A percentile compares a stretch with the other conserved stretches of the same genome.
Evolutionary conservation across 1,140 invertebrate genomes (phyloP).

Genomic region (Vanessa tameamea): DNA sequence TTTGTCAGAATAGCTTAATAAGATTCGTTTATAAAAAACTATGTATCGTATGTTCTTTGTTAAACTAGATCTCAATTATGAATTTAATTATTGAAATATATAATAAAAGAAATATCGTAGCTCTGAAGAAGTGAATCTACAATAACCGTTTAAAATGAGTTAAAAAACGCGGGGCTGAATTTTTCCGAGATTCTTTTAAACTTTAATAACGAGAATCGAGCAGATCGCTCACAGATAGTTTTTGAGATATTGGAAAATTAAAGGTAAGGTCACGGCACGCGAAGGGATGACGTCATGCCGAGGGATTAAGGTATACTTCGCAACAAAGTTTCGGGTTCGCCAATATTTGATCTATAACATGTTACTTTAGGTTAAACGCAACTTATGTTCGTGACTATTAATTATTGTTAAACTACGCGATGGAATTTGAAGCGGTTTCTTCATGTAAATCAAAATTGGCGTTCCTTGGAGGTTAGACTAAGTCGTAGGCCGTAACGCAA

Average conservation of each 20-base stretch:
- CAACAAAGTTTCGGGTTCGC: neutral
- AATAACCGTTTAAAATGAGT: constrained; percentile 1
- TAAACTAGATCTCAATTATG: neutral
- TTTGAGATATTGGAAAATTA: constrained; percentile 8
- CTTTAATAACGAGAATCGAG: constrained; percentile 6
- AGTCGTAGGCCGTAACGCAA: too few species aligned
- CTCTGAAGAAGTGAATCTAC: neutral
- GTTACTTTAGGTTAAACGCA: neutral
- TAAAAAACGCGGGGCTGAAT: neutral
- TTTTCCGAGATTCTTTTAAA: constrained; percentile 9
- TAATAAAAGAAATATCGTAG: neutral
- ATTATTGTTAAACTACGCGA: neutral
- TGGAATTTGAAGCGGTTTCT: too few species aligned
- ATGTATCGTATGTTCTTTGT: too few species aligned
- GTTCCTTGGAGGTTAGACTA: too few species aligned
- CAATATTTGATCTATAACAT: constrained; percentile 7
- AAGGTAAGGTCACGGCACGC: neutral
- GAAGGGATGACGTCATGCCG: neutral
- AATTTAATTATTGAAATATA: neutral
- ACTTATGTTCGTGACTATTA: neutral
- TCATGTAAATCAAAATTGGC: too few species aligned
- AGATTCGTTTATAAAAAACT: too few species aligned
- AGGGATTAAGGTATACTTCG: neutral
- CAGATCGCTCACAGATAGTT: constrained; percentile 4
- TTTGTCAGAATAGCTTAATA: too few species aligned